Conservation (phyloP, 2,888 invertebrate genomes). For the Margaritifera margaritifera region DNA sequence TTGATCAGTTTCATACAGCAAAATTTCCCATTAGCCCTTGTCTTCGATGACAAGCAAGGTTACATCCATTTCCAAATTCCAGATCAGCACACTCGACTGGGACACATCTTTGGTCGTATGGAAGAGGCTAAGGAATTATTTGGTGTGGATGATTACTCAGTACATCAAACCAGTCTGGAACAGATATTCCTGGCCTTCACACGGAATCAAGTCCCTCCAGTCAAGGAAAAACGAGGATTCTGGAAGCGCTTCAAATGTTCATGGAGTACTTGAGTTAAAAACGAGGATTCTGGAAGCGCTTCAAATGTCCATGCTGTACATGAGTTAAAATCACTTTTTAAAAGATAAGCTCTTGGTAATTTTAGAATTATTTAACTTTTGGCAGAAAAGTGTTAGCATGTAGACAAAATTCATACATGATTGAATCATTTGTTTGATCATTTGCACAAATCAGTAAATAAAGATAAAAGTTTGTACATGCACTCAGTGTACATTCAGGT, state of each 20-base stretch:
- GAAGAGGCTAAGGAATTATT: conserved; percentile 60
- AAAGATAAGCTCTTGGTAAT: too few species aligned
- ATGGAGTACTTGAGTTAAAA: too few species aligned
- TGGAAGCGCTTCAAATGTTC: too few species aligned
- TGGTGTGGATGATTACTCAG: conserved; percentile 69
- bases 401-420: too few species aligned
- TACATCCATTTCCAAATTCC: conserved; percentile 67
- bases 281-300: conserved; percentile 26
- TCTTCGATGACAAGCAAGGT: conserved; percentile 82
- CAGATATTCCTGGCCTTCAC: conserved; percentile 75
- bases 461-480: too few species aligned
- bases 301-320: too few species aligned
- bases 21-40: conserved; percentile 77
- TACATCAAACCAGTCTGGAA: conserved; percentile 71
- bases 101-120: conserved; percentile 69
- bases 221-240: conserved; percentile 40
- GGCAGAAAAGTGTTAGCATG: too few species aligned
- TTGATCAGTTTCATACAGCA: conserved; percentile 73
- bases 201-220: conserved; percentile 54
- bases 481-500: too few species aligned
- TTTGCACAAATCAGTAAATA: too few species aligned
- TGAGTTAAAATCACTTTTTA: too few species aligned
- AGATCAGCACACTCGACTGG: conserved; percentile 62
- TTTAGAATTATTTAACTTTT: too few species aligned
- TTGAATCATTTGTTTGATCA: too few species aligned